Evolutionary conservation across 1,140 invertebrate genomes (phyloP).

Genomic region (Acromyrmex charruanus): DNA sequence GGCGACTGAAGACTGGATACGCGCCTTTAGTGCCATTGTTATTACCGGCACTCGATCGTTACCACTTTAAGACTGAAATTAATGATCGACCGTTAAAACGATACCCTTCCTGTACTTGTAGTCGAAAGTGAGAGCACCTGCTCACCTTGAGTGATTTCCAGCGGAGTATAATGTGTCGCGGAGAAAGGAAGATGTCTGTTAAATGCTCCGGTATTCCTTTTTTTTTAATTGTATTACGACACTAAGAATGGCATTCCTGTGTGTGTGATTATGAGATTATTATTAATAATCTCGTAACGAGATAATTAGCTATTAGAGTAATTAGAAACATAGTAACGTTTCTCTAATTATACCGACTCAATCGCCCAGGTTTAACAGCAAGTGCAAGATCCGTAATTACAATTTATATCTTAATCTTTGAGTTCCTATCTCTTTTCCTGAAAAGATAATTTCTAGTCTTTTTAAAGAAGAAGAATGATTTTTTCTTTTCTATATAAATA

Average conservation of each 20-base stretch:
- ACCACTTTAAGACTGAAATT: constrained; percentile 60
- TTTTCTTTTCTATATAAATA: not conserved
- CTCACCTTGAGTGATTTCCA: constrained; percentile 62
- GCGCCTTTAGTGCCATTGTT: constrained; percentile 52
- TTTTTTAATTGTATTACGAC: not conserved
- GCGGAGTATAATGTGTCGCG: constrained; percentile 49
- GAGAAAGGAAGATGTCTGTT: constrained; percentile 41
- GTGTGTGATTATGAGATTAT: not conserved
- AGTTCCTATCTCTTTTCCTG: not conserved
- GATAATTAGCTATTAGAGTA: not conserved
- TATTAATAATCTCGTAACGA: not conserved
- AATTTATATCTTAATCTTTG: not conserved
- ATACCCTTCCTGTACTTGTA: constrained; percentile 49
- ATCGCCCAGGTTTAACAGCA: not conserved
- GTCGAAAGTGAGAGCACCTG: constrained; percentile 59
- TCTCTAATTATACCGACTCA: not conserved
- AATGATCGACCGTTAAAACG: constrained; percentile 58
- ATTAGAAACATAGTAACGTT: not conserved
- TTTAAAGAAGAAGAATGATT: not conserved
- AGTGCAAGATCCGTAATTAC: not conserved
- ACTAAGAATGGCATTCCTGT: not conserved
- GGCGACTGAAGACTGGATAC: constrained; percentile 30
- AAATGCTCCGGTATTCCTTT: not conserved
- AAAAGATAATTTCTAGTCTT: not conserved
- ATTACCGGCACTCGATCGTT: constrained; percentile 55